Evolutionary conservation across 2,113 vertebrate species (phyloP), one percentile per base, ranked within the genome.

Genomic region (Oreotrochilus melanogaster): DNA sequence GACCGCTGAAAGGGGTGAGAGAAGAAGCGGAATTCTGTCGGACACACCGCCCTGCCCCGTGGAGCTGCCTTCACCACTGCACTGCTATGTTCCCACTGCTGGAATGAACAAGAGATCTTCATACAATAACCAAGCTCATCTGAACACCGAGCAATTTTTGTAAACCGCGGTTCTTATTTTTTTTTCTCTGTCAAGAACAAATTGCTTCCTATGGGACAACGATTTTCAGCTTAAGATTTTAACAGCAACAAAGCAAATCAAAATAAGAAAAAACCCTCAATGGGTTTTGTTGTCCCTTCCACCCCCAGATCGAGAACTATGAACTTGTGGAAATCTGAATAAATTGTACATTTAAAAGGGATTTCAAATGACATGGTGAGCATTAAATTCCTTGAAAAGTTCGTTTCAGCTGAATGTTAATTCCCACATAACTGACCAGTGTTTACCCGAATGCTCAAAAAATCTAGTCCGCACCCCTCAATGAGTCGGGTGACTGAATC

Each of bases 71-170:
- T 24, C 67, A 9, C 30, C 1, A 1, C 47, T 64, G 1, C 78
- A 0, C 23, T 5, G 39, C 2, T 18, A 2, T 0, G 14, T 25
- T 13, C 33, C 72, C 0, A 31, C 61, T 43, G 9, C 80, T 1
- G 65, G 6, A 5, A 9, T 1, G 58, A 12, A 17, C 14, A 8
- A 15, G 3, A 62, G 15, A 3, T 31, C n/a, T 57, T 30, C 27
- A 2, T 9, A 14, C 30, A 47, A 1, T 17, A 37, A n/a, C 16
- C 2, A 8, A 54, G 47, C 27, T 74, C 60, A 3, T 30, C 37
- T 6, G 8, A 72, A 10, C 27, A 30, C 30, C 10, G 5, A 43
- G 21, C 6, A 4, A 8, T 11, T 72, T 37, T 22, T 33, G 31
- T 6, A 3, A 71, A 30, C 9, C 14, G 48, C 1, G 2, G 22